Evolutionary conservation across 2,113 vertebrate genomes (phyloP).

Genomic region (Dipodomys stephensi): DNA sequence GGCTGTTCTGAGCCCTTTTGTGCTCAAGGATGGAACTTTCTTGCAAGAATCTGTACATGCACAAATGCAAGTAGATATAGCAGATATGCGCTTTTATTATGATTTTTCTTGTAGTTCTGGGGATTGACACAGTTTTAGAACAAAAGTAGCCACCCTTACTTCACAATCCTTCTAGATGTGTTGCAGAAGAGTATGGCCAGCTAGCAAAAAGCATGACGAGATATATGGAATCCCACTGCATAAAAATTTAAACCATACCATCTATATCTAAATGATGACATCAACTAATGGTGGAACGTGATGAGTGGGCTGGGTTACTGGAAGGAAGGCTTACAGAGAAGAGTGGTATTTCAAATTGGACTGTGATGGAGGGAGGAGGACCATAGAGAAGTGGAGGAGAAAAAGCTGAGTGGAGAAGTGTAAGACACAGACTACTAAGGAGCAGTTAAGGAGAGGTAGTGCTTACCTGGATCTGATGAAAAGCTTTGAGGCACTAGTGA

Average conservation of each 20-base stretch:
- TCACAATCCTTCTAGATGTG: neutral
- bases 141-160: neutral
- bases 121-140: neutral
- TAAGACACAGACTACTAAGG: neutral
- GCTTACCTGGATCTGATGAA: neutral
- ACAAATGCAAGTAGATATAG: neutral
- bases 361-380: neutral
- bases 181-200: neutral
- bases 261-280: neutral
- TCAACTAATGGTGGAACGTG: neutral
- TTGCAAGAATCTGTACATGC: neutral
- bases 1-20: no score
- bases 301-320: neutral
- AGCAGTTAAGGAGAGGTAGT: neutral
- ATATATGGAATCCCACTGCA: neutral
- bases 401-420: no score
- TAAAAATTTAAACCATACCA: neutral
- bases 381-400: neutral
- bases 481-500: neutral
- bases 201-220: neutral
- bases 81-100: neutral
- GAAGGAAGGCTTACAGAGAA: slow-evolving; percentile 13
- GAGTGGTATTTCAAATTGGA: neutral
- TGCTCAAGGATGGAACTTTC: neutral
- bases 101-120: no score